Evolutionary conservation across 2,797 vertebrate species (phyloP).

Genomic region (Florisuga fusca): DNA sequence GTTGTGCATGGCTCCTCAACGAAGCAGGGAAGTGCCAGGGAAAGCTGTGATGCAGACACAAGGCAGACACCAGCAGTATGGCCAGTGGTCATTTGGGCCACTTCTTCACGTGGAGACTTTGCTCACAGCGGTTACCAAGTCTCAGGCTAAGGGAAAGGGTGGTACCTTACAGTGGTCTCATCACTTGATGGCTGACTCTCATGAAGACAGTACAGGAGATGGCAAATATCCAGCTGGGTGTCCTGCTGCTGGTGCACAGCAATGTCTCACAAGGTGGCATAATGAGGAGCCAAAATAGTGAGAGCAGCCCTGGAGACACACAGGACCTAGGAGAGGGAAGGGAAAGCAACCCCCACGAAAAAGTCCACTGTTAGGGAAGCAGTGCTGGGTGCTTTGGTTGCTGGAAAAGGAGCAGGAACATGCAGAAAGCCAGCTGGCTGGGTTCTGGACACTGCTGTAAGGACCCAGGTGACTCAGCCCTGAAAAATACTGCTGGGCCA

Average conservation of each 20-base stretch:
- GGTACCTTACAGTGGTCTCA: neutral
- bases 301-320: neutral
- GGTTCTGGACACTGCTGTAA: neutral
- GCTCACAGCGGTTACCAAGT: neutral
- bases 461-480: fast-evolving
- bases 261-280: neutral
- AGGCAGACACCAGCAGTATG: neutral
- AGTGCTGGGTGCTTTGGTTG: neutral
- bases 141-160: neutral
- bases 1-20: neutral
- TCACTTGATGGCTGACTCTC: neutral
- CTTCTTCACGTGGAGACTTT: neutral
- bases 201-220: neutral
- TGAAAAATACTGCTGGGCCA: neutral
- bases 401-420: neutral
- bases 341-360: fast-evolving
- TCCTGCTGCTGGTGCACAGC: neutral
- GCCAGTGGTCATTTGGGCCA: neutral
- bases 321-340: neutral
- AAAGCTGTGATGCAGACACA: neutral
- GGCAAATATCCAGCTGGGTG: neutral
- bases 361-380: neutral
- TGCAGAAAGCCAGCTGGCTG: neutral
- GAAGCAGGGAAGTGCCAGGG: neutral
- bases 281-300: neutral